Conservation (phyloP, 30 jellyfish, hydroid and myxozoan species). For the Mastigias papua region DNA sequence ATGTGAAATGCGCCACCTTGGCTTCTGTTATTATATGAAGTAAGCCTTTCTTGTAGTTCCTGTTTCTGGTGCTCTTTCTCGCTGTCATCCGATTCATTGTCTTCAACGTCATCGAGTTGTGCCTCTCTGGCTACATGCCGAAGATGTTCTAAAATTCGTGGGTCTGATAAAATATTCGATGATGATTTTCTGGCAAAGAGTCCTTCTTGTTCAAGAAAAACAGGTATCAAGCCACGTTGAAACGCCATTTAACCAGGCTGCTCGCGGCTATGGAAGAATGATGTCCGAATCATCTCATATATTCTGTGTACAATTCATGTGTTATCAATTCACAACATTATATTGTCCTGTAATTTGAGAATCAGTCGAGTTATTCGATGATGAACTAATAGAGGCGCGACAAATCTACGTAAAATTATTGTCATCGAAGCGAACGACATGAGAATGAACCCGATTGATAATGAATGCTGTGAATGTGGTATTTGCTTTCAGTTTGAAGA, state of each 20-base stretch:
- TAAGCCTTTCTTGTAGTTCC: conserved; percentile 52
- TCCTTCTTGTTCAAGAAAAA: conserved; percentile 75
- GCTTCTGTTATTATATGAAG: conserved; percentile 74
- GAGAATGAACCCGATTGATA: background rate
- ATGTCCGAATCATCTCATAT: background rate
- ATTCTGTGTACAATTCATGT: background rate
- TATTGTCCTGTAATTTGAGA: background rate
- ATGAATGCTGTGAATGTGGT: conserved; percentile 4
- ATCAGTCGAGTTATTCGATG: background rate
- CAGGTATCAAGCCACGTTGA: conserved; percentile 34
- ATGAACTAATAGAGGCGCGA: background rate
- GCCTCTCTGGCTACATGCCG: conserved; percentile 83
- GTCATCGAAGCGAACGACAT: background rate
- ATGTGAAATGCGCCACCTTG: conserved; percentile 83
- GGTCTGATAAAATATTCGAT: conserved; percentile 80
- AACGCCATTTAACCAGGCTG: conserved; percentile 50
- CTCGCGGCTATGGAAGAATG: background rate
- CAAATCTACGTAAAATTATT: background rate
- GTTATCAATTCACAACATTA: background rate
- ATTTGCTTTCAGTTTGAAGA: conserved; percentile 22
- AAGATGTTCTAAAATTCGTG: conserved; percentile 79
- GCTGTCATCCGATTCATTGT: conserved; percentile 52
- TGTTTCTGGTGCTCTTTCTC: conserved; percentile 64
- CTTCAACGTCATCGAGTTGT: conserved; percentile 70
- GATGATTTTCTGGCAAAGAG: conserved; percentile 77